Evolutionary conservation across 2,797 vertebrate genomes (phyloP), one percentile per base, ranked within the genome.

Genomic region (Pseudocheirus occidentalis): DNA sequence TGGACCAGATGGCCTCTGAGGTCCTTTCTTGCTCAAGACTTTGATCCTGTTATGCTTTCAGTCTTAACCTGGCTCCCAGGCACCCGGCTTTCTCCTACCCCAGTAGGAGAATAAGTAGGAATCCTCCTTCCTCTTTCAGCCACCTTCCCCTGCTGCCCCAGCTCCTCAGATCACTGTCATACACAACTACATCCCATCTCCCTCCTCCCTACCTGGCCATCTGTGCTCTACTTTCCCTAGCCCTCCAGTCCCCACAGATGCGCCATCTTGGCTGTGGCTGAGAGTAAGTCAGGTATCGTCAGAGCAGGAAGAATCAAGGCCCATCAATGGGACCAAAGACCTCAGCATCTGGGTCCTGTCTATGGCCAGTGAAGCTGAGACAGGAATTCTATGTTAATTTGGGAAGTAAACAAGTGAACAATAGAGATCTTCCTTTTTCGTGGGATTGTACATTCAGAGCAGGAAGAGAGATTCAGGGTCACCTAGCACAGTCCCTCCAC

Each of bases 401-500:
- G n/a, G n/a, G n/a, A 73, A 73, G 18, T 40, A 73, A 73, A 73
- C 66, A 40, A 21, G 16, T 73, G 66, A 73, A 73, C n/a, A 73
- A 24, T 10, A 21, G 66, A 40, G 66, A n/a, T 7, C 66, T 73
- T 73, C n/a, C 66, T 73, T 66, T 66, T 7, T 7, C 1, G 6
- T 40, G 66, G n/a, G n/a, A 81, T 46, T 24, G 18, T 5, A 46
- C 16, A 81, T 40, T 46, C 66, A 81, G 66, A 73, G 34, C 29
- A 62, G 29, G 58, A 62, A 34, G 29, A 62, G 58, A 62, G 3
- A 62, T 16, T 40, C 4, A 4, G 11, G 59, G 59, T 31, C 34
- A 18, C 3, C n/a, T 34, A 24, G n/a, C 1, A 2, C 3, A 40
- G n/a, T 6, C 7, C n/a, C n/a, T 46, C 4, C 6, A 81, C 9